Evolutionary conservation across 2,113 vertebrate genomes (phyloP), one percentile per base, ranked within the genome.

Genomic region (Gracilinanus agilis): DNA sequence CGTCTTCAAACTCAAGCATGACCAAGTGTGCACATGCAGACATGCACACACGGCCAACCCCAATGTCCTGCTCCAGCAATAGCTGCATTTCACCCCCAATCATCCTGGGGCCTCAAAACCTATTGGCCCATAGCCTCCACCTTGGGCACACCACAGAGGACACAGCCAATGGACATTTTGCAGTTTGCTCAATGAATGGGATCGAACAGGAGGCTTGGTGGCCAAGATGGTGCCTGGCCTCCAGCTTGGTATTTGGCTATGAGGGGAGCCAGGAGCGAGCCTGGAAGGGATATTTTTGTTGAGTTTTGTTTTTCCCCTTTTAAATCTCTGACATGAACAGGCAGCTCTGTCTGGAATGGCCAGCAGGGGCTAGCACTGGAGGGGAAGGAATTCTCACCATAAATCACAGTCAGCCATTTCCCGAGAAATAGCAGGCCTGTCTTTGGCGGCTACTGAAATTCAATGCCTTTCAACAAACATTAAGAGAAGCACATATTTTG

Each of bases 371-470:
- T 83, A 83, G 40, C 19, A 40, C n/a, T 23, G 19, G n/a, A 40
- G 67, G 61, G n/a, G 67, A 40, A 83, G 67, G 67, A 83, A 83
- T 83, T 83, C 67, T 83, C 67, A 40, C 67, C 67, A 83, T 83
- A 83, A 83, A 83, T 83, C 67, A 83, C 67, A 83, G 67, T 83
- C 67, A 83, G 67, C 67, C 67, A 83, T 83, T 75, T 83, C 67
- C 67, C 67, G 19, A 83, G 67, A 83, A 83, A 40, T 83, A 83
- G n/a, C 67, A 83, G 67, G 16, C 67, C n/a, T 83, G 34, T 40
- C 67, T 83, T 83, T 83, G 67, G 67, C 67, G 40, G 67, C 67
- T 83, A 83, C 67, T 83, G 67, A 83, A 83, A 83, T 83, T 83
- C 67, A 83, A 40, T 83, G 34, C 67, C 67, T 83, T 83, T 83